Percentiles rank a stretch among this genome's conserved stretches.
Conservation (phyloP, 1,140 invertebrate genomes). For the Chionoecetes opilio region DNA sequence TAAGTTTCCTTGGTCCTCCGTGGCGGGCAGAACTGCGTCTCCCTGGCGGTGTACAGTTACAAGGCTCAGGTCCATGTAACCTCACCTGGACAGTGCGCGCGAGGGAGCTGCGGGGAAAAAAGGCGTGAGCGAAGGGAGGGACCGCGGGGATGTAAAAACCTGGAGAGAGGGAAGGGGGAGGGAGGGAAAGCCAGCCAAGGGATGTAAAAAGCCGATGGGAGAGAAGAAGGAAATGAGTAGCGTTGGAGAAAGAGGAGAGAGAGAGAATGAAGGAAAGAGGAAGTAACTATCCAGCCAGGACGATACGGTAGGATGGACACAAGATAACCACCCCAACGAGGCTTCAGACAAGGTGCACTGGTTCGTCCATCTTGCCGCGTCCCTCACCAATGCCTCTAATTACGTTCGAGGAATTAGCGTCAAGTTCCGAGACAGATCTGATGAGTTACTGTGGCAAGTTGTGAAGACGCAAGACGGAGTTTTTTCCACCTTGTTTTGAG, state of each 20-base stretch:
- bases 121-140: constrained; percentile 23
- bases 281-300: background rate
- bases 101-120: constrained; percentile 4
- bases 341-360: too few species aligned
- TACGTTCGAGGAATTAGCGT: background rate
- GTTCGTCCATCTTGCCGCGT: too few species aligned
- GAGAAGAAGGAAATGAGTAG: background rate
- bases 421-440: background rate
- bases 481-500: background rate
- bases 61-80: background rate
- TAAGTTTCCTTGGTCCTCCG: background rate
- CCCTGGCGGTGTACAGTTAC: background rate
- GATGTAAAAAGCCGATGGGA: background rate
- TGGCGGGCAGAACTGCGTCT: background rate
- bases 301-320: background rate
- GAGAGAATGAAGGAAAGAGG: constrained; percentile 55
- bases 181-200: background rate
- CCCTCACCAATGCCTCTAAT: background rate
- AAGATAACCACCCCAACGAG: too few species aligned
- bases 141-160: background rate
- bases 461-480: too few species aligned
- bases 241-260: constrained; percentile 37
- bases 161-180: background rate
- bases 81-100: constrained; percentile 2
- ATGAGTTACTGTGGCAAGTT: background rate